A percentile compares a stretch with the other conserved stretches of the same genome.
phyloP scores from a whole-genome alignment of 2,113 vertebrate species.

The Datnioides undecimradiatus region DNA sequence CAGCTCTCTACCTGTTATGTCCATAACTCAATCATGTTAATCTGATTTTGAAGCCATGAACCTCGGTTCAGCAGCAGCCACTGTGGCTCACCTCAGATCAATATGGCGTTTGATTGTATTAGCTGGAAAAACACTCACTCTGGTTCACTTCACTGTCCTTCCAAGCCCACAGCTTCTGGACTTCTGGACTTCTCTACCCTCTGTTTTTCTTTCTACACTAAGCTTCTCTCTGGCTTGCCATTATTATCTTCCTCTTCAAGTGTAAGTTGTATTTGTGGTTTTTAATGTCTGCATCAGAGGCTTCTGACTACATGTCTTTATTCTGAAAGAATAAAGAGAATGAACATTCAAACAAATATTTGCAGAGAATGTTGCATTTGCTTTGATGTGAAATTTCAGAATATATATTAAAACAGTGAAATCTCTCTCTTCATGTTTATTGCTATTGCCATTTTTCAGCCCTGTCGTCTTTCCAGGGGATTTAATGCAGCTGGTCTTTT shows the following conservation, averaged over 20 bases:
- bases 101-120: constrained; percentile 63
- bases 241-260: background rate
- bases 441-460: constrained; percentile 1
- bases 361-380: background rate
- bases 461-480: background rate
- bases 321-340: background rate
- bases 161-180: constrained; percentile 18
- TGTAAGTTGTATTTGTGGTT: background rate
- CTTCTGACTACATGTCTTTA: background rate
- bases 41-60: constrained; percentile 58
- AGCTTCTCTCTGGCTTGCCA: background rate
- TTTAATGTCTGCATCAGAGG: background rate
- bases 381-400: constrained; percentile 5
- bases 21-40: constrained; percentile 63
- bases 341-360: background rate
- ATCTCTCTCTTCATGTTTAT: background rate
- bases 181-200: constrained; percentile 19
- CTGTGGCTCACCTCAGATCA: constrained; percentile 57
- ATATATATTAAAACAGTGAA: constrained; percentile 8
- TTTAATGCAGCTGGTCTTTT: constrained; percentile 39
- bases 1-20: constrained; percentile 47
- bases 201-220: background rate
- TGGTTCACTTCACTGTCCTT: constrained; percentile 26
- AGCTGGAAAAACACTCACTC: constrained; percentile 39
- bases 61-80: constrained; percentile 38